Percentiles rank a stretch among this genome's conserved stretches.
Conservation (phyloP, 2,113 vertebrate genomes). For the Piprites chloris region DNA sequence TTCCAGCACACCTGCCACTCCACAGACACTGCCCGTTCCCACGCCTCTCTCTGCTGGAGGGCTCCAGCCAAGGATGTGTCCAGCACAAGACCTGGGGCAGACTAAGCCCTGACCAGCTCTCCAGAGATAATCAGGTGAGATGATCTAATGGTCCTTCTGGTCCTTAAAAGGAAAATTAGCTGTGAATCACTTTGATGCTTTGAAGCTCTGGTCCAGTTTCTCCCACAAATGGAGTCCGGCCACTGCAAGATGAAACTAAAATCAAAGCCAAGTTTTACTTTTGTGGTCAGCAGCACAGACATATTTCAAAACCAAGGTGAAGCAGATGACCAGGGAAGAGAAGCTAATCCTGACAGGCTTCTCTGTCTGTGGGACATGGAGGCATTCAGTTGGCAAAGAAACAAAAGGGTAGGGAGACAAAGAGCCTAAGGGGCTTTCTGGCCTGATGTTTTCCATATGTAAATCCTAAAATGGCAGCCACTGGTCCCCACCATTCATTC, state of each 20-base stretch:
- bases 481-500: not conserved
- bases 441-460: not conserved
- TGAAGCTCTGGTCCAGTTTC: not conserved
- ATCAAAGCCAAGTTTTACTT: not conserved
- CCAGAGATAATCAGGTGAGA: slow-evolving; percentile 18
- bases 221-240: not conserved
- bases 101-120: not conserved
- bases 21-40: not conserved
- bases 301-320: not conserved
- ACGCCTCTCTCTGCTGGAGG: not conserved
- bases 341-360: not conserved
- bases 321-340: not conserved
- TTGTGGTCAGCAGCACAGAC: not conserved
- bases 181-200: slow-evolving; percentile 18
- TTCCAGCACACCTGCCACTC: not conserved
- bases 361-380: not conserved
- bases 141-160: slow-evolving; percentile 22
- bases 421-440: not conserved
- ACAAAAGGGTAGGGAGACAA: not conserved
- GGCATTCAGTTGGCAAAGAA: not conserved
- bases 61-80: not conserved
- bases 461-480: not conserved
- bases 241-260: slow-evolving; percentile 8
- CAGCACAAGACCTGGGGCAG: not conserved
- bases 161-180: slow-evolving; percentile 16